Evolutionary conservation across 2,888 invertebrate genomes (phyloP).

Genomic region (Ischnura elegans): DNA sequence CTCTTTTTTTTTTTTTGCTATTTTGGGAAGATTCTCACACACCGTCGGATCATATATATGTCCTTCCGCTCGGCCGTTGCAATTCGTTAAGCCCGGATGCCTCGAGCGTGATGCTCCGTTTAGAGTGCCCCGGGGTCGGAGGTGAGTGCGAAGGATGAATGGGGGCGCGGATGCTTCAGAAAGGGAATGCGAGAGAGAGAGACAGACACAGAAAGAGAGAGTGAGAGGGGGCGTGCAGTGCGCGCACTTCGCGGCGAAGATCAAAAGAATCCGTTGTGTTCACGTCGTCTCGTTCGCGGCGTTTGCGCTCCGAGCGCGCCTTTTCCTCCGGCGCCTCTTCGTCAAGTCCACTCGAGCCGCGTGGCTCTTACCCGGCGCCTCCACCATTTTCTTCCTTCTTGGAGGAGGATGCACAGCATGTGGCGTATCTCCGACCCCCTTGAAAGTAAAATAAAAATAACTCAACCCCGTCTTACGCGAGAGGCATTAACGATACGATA

Average conservation of each 20-base stretch:
- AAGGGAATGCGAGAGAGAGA: background rate
- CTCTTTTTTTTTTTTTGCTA: background rate
- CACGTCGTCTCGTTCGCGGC: background rate
- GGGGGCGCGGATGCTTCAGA: background rate
- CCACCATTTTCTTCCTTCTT: background rate
- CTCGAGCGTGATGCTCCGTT: background rate
- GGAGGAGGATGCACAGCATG: too few species aligned
- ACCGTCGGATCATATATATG: background rate
- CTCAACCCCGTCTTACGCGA: too few species aligned
- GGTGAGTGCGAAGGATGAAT: background rate
- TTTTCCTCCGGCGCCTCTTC: background rate
- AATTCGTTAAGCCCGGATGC: background rate
- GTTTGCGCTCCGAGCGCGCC: background rate
- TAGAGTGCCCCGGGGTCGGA: background rate
- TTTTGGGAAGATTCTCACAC: background rate
- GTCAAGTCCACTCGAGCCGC: background rate
- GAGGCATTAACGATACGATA: too few species aligned
- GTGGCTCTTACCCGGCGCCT: background rate
- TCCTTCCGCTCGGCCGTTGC: background rate
- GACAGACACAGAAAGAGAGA: too few species aligned
- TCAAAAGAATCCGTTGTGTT: conserved; percentile 1
- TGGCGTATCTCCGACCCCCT: background rate
- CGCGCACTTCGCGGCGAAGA: conserved; percentile 1
- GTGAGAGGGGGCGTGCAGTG: background rate
- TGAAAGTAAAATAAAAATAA: too few species aligned